Percentiles rank a stretch among this genome's conserved stretches.
Evolutionary conservation across 2,888 invertebrate genomes (phyloP).

Genomic region (Drosophila hawaiiensis): DNA sequence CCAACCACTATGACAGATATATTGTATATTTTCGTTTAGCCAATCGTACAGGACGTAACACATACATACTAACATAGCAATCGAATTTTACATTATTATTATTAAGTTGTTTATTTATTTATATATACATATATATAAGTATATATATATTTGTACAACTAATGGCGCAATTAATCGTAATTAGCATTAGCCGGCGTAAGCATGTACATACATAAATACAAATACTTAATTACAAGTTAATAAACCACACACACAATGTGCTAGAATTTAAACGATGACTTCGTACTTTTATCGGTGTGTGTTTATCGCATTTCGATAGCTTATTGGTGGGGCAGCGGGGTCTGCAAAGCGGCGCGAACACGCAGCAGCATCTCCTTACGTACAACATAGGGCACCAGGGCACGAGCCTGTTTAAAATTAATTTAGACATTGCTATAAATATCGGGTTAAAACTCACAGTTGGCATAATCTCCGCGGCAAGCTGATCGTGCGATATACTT

Average conservation of each 20-base stretch:
- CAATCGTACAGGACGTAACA: conserved; percentile 57
- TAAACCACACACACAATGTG: conserved; percentile 60
- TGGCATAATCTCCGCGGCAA: conserved; percentile 93
- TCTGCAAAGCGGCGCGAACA: conserved; percentile 48
- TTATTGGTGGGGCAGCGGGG: background rate
- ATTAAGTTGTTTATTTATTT: conserved; percentile 76
- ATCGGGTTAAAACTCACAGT: conserved; percentile 71
- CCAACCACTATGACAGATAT: conserved; percentile 27
- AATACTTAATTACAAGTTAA: conserved; percentile 66
- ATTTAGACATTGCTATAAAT: background rate
- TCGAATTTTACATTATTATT: conserved; percentile 43
- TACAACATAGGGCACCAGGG: conserved; percentile 94
- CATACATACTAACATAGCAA: conserved; percentile 42
- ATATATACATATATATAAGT: background rate
- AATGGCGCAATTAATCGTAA: conserved; percentile 57
- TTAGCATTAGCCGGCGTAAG: conserved; percentile 54
- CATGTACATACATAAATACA: conserved; percentile 51
- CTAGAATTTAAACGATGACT: conserved; percentile 49
- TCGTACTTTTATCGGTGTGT: background rate
- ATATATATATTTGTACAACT: conserved; percentile 49
- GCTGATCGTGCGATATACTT: conserved; percentile 90
- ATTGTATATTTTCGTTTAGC: conserved; percentile 60
- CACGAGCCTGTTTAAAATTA: conserved; percentile 88
- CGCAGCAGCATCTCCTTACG: conserved; percentile 93
- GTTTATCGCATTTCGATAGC: background rate